Percentiles rank a stretch among this genome's conserved stretches.
Conservation (phyloP, 2,888 invertebrate species). For the Cotesia congregata region DNA sequence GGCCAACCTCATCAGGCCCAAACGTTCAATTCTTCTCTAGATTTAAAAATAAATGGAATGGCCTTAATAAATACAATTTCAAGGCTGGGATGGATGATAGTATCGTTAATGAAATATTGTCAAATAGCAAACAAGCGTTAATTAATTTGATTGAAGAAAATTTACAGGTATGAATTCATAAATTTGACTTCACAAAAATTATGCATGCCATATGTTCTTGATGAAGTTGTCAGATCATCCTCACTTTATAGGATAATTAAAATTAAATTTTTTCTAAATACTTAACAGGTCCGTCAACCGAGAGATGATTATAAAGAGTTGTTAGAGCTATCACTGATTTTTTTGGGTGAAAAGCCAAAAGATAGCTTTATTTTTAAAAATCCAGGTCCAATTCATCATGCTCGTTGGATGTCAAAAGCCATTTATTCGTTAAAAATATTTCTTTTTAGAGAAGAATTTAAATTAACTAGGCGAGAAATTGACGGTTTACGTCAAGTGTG, state of each 20-base stretch:
- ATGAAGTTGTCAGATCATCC: too few species aligned
- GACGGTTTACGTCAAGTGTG: slow-evolving; percentile 47
- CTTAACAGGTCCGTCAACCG: not conserved
- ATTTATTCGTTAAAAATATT: slow-evolving; percentile 39
- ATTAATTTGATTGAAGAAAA: not conserved
- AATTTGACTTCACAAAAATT: not conserved
- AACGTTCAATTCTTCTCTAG: not conserved
- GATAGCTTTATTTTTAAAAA: slow-evolving; percentile 31
- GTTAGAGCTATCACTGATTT: slow-evolving; percentile 47
- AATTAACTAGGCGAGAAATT: slow-evolving; percentile 43
- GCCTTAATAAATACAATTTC: not conserved
- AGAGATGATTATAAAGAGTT: not conserved
- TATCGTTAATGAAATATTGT: not conserved
- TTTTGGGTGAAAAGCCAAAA: slow-evolving; percentile 48
- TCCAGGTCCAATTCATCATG: slow-evolving; percentile 53
- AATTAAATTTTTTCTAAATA: not conserved
- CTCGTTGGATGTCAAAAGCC: slow-evolving; percentile 56
- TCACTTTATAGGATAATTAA: not conserved
- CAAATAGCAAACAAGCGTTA: not conserved
- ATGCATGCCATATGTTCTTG: not conserved
- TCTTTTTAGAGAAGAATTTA: slow-evolving; percentile 51
- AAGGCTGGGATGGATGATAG: not conserved
- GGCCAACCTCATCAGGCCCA: not conserved
- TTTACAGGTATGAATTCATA: not conserved
- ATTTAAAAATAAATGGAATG: slow-evolving; percentile 5